Percentiles rank a stretch among this genome's conserved stretches.
These are phyloP conservation scores for Gryllus bimaculatus DNA, from an alignment of 1,140 invertebrate species.

Conservation along the genomic window DNA sequence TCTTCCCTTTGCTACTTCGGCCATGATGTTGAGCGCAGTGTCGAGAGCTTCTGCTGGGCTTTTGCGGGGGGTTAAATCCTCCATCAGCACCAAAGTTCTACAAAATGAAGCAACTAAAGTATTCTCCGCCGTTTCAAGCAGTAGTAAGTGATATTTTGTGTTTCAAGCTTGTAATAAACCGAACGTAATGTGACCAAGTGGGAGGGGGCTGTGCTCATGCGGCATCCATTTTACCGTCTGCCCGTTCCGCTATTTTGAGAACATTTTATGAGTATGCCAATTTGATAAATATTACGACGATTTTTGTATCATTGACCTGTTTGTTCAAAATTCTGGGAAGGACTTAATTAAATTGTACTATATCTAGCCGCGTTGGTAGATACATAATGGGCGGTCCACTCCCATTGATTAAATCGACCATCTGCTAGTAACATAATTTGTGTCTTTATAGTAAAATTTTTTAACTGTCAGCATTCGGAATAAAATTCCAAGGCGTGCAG, in stretches of 20 bases:
- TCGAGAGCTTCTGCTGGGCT: constrained; percentile 47
- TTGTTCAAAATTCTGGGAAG: too few species aligned
- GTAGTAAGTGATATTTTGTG: constrained; percentile 43
- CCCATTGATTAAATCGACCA: too few species aligned
- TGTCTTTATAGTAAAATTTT: too few species aligned
- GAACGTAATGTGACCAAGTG: constrained; percentile 8
- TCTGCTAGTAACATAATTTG: too few species aligned
- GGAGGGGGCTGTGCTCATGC: background rate
- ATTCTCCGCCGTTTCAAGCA: constrained; percentile 40
- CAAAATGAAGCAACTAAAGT: constrained; percentile 45
- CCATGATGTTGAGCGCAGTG: constrained; percentile 54
- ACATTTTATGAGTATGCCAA: too few species aligned
- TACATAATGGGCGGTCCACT: too few species aligned
- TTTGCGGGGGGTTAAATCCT: constrained; percentile 47
- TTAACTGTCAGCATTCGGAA: too few species aligned
- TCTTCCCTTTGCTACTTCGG: constrained; percentile 32
- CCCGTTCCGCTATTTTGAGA: background rate
- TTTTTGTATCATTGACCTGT: too few species aligned
- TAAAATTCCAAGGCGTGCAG: too few species aligned
- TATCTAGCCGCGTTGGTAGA: too few species aligned
- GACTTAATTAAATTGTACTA: too few species aligned
- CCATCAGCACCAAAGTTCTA: constrained; percentile 37
- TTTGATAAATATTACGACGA: too few species aligned
- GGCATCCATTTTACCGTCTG: constrained; percentile 8
- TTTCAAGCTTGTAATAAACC: background rate